Percentiles rank a stretch among this genome's conserved stretches.
phyloP scores from a whole-genome alignment of 2,113 vertebrate genomes.

The Calonectris borealis region DNA sequence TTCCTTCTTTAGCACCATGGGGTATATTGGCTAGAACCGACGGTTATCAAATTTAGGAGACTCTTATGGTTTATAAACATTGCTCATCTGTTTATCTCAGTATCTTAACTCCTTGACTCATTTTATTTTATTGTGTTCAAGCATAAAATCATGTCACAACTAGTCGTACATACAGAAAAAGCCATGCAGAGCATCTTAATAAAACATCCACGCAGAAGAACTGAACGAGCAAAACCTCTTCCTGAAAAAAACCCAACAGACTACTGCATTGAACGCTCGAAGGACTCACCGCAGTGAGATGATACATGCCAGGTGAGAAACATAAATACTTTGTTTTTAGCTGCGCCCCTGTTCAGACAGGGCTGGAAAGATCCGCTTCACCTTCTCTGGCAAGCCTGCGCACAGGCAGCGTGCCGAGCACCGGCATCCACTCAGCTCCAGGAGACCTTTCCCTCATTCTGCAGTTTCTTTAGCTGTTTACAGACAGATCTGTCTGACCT shows the following conservation, averaged over 20 bases:
- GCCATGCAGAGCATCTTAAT: neutral
- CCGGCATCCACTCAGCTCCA: rapidly evolving
- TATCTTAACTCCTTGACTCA: neutral
- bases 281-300: neutral
- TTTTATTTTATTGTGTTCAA: conserved; percentile 9
- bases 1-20: conserved; percentile 26
- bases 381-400: neutral
- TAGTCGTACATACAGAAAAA: rapidly evolving
- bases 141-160: neutral
- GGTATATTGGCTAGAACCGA: neutral
- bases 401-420: rapidly evolving
- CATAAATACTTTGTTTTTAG: neutral
- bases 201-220: neutral
- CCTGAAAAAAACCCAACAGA: neutral
- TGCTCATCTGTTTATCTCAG: conserved; percentile 30
- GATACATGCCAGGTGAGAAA: neutral
- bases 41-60: conserved; percentile 9
- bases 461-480: neutral
- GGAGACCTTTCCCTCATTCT: neutral
- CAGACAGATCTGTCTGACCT: neutral
- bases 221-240: neutral
- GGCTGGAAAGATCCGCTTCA: neutral
- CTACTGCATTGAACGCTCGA: rapidly evolving
- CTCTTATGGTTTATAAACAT: neutral
- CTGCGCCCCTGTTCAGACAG: neutral